phyloP scores from a whole-genome alignment of 2,888 invertebrate genomes.

The Pseudococcus jackbeardsleyi region DNA sequence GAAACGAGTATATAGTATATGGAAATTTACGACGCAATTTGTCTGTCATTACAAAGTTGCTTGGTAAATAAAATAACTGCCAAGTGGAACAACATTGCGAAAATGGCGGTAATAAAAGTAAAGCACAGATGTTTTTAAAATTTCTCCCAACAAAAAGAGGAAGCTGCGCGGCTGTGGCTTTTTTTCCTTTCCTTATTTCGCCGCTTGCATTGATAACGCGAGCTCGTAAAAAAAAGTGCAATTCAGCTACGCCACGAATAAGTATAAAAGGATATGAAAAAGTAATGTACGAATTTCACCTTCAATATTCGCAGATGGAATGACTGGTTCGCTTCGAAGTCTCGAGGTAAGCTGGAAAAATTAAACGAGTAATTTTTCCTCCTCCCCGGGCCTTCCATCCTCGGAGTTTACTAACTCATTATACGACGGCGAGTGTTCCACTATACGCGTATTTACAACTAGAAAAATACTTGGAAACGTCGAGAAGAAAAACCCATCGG shows the following conservation, averaged over 20 bases:
- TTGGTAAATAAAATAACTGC: slow-evolving; percentile 41
- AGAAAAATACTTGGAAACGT: not conserved
- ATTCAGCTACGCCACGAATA: slow-evolving; percentile 8
- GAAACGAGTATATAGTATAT: not conserved
- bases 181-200: not conserved
- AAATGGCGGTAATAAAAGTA: slow-evolving; percentile 42
- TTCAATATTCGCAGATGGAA: slow-evolving; percentile 9
- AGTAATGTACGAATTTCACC: slow-evolving; percentile 3
- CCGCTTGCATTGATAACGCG: not conserved
- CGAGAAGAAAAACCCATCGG: not conserved
- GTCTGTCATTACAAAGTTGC: slow-evolving; percentile 39
- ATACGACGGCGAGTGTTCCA: slow-evolving; percentile 1
- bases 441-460: not conserved
- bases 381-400: not conserved
- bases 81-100: slow-evolving; percentile 31
- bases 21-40: slow-evolving; percentile 51
- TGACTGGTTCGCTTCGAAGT: not conserved
- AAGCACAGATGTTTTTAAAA: slow-evolving; percentile 45
- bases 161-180: not conserved
- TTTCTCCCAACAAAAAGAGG: not conserved
- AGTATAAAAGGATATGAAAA: slow-evolving; percentile 21
- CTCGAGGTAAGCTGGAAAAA: not conserved
- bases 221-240: slow-evolving; percentile 34
- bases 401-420: not conserved
- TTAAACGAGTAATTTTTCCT: slow-evolving; percentile 12